phyloP scores from a whole-genome alignment of 2,888 invertebrate genomes.

The Carabus problematicus region DNA sequence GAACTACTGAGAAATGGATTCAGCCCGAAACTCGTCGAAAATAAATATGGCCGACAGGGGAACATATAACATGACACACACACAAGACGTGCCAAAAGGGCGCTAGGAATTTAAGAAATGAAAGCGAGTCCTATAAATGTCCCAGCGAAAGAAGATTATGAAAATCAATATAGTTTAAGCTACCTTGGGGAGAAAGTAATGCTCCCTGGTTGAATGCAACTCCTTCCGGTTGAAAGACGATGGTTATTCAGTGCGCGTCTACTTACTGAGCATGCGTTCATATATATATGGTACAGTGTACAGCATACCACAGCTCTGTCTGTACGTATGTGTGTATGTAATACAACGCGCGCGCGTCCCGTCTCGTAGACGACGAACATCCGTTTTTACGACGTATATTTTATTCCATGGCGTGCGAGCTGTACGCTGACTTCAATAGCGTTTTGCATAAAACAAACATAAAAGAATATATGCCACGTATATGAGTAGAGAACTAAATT shows the following conservation, averaged over 20 bases:
- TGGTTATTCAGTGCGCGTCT: no score
- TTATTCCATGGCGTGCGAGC: slow-evolving; percentile 11
- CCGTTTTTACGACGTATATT: slow-evolving; percentile 29
- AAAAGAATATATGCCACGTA: slow-evolving; percentile 31
- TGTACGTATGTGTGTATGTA: no score
- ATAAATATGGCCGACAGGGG: slow-evolving; percentile 1
- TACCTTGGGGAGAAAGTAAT: slow-evolving; percentile 9
- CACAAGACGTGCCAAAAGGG: neutral
- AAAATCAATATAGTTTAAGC: slow-evolving; percentile 26
- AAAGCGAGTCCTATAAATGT: slow-evolving; percentile 16
- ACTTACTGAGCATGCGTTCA: no score
- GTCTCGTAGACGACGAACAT: slow-evolving; percentile 6
- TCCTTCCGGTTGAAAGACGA: neutral
- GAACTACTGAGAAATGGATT: neutral
- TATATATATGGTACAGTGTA: no score
- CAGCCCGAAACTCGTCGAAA: neutral
- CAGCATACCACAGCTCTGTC: neutral
- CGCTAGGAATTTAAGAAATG: slow-evolving; percentile 15
- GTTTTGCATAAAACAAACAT: slow-evolving; percentile 37
- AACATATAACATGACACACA: neutral
- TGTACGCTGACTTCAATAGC: slow-evolving; percentile 26
- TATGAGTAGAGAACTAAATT: slow-evolving; percentile 22
- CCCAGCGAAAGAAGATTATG: slow-evolving; percentile 22
- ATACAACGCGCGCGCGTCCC: slow-evolving; percentile 2
- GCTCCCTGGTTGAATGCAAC: neutral